Base-by-base conservation (phyloP, 2,797 vertebrate genomes). In the Aphelocoma californica region DNA sequence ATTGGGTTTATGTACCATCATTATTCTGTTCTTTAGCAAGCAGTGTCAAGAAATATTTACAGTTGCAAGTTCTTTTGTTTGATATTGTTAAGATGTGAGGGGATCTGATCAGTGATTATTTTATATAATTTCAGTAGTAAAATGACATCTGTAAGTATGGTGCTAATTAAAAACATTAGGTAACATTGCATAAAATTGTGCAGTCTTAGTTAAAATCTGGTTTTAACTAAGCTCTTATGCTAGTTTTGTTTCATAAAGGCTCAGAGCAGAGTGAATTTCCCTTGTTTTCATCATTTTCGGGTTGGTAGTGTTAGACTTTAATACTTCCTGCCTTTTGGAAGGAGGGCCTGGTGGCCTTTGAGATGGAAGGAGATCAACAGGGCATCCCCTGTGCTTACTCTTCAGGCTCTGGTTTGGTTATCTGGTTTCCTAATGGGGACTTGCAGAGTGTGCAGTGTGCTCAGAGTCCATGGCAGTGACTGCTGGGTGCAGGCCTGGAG, bases 371-470 rank as follows among this genome's bases (percentile, higher is more conserved):
- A 26, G 42, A 18, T 51, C 29, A 42, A 10, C 32, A 40, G 40
- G 62, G 10, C 31, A 14, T 47, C 34, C 6, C 7, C 26, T 40
- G 11, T 36, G 12, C 29, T 74, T 73, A 8, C 4, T 10, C 47
- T 65, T 74, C 1, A 45, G 53, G 20, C 36, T 57, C n/a, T 80
- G 24, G 14, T 69, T 38, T 72, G 18, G 20, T 32, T 44, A 12
- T 36, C 36, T 86, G 31, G 4, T 65, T 70, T 70, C 29, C 60
- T 51, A 9, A 13, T 28, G 44, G 40, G 11, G 16, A 18, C 21
- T 51, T 4, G 0, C 10, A 25, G 42, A 24, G 14, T 16, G 14
- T 29, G 9, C 12, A n/a, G 6, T 2, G 0, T 23, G 45, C 40
- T 72, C 13, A 8, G 8, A 60, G 44, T 20, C 40, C 26, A 4